Evolutionary conservation across 2,888 invertebrate genomes (phyloP), one percentile per base, ranked within the genome.

Genomic region (Microplitis deprimator): DNA sequence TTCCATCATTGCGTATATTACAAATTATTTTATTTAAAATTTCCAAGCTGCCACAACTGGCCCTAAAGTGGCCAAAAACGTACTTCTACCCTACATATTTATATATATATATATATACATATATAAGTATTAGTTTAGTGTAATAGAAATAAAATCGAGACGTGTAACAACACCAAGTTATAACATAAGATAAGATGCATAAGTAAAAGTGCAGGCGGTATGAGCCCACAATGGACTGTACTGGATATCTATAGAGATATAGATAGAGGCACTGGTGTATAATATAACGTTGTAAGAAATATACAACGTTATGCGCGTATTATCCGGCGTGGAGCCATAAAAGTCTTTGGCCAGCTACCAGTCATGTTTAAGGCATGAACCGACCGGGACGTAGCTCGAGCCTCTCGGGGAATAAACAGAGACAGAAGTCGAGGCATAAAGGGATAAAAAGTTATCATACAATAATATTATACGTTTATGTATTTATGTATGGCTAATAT

Each of bases 331-430:
- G 79, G 77, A 81, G 78, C 75, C 81, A 83, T 83, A 84, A 84
- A 83, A 84, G 78, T 81, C 80, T 67, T 71, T 8, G 81, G 78
- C 83, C 83, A 84, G 84, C 86, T 84, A 84, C 84, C 84, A 81
- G 83, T 82, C 83, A 86, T 86, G 87, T 87, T 82, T 85, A 85
- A 86, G 77, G 82, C 84, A 73, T 6, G 39, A 60, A 20, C 17
- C 64, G 16, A 39, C 62, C 13, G 50, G 41, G n/a, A 17, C 61
- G 17, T 65, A 40, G 6, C 29, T 29, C 29, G 61, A 68, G 20
- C n/a, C 39, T 59, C 20, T 20, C 13, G 61, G 17, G 10, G 17
- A 61, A 59, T 6, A 40, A 40, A 5, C 29, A 71, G 8, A 40
- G 10, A 70, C 16, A 67, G 50, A n/a, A 5, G 59, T 29, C 59